Evolutionary conservation across 23 tunicate genomes (phyloP).

Genomic region (Botrylloides violaceus): DNA sequence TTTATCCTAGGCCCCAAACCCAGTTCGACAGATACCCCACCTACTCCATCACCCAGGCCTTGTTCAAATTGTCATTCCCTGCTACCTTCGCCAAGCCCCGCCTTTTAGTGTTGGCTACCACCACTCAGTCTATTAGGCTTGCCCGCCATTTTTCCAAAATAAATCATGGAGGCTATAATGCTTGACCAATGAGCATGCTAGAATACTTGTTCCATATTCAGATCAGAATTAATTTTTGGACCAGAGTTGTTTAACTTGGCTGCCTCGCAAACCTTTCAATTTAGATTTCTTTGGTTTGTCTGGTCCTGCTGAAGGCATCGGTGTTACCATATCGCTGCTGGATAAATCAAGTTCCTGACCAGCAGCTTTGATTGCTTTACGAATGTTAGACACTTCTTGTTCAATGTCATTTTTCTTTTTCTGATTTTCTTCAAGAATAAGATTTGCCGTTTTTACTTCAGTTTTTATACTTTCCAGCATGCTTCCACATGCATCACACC

Average conservation of each 20-base stretch:
- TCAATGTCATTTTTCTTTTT: slow-evolving; percentile 32
- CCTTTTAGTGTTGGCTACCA: too few species aligned
- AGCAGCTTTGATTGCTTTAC: slow-evolving; percentile 12
- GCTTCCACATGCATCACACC: slow-evolving; percentile 53
- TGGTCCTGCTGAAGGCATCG: slow-evolving; percentile 63
- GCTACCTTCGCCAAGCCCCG: too few species aligned
- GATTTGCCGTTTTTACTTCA: slow-evolving; percentile 44
- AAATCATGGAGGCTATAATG: too few species aligned
- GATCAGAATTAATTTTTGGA: slow-evolving; percentile 22
- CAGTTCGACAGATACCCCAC: too few species aligned
- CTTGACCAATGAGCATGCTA: too few species aligned
- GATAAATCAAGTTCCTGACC: slow-evolving; percentile 16
- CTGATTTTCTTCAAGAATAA: slow-evolving; percentile 43
- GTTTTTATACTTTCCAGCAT: slow-evolving; percentile 57
- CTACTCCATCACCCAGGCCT: too few species aligned
- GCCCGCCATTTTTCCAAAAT: too few species aligned
- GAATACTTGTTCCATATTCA: too few species aligned
- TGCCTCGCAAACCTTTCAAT: slow-evolving; percentile 54
- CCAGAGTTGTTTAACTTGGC: slow-evolving; percentile 19
- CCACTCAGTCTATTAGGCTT: too few species aligned
- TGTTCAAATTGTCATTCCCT: too few species aligned
- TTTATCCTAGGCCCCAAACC: too few species aligned
- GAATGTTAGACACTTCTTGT: slow-evolving; percentile 38
- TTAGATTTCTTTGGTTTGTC: slow-evolving; percentile 88
- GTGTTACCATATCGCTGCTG: slow-evolving; percentile 10